These are phyloP conservation scores for Morone chrysops DNA, from an alignment of 2,113 vertebrate genomes.

Conservation along the genomic window DNA sequence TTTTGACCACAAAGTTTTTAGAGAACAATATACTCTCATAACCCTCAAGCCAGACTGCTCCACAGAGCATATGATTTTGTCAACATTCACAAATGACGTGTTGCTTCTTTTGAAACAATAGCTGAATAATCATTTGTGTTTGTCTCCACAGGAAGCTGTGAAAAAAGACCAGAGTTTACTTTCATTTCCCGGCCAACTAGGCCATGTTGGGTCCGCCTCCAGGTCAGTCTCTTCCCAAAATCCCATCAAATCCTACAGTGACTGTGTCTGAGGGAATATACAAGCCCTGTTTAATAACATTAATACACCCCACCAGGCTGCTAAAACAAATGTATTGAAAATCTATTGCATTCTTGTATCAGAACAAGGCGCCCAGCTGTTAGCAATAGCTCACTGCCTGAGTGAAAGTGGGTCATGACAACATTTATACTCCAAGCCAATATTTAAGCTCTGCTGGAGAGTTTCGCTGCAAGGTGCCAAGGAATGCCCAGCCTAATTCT, in stretches of 20 bases:
- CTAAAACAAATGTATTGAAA: slow-evolving; percentile 22
- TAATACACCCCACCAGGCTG: slow-evolving; percentile 3
- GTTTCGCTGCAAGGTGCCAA: slow-evolving; percentile 8
- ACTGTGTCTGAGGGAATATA: slow-evolving; percentile 25
- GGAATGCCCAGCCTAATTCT: neutral
- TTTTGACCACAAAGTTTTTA: slow-evolving; percentile 2
- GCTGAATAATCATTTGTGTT: slow-evolving; percentile 73
- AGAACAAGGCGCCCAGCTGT: slow-evolving; percentile 28
- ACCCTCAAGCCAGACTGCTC: slow-evolving; percentile 4
- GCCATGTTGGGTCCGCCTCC: slow-evolving; percentile 83
- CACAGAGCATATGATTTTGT: slow-evolving; percentile 43
- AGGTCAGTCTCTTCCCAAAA: slow-evolving; percentile 79
- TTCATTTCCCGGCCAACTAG: slow-evolving; percentile 85
- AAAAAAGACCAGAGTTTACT: slow-evolving; percentile 87
- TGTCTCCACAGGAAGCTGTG: slow-evolving; percentile 84
- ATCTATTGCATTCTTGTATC: slow-evolving; percentile 18
- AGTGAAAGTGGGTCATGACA: slow-evolving; percentile 55
- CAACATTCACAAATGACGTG: slow-evolving; percentile 56
- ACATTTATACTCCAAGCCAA: slow-evolving; percentile 18
- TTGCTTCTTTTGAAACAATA: slow-evolving; percentile 70
- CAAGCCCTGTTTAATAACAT: slow-evolving; percentile 17
- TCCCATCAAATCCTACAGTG: slow-evolving; percentile 29
- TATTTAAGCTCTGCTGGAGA: slow-evolving; percentile 34
- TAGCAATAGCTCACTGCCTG: slow-evolving; percentile 35
- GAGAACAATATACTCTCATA: slow-evolving; percentile 4